phyloP scores from a whole-genome alignment of 1,140 invertebrate genomes.

The Capitella teleta region DNA sequence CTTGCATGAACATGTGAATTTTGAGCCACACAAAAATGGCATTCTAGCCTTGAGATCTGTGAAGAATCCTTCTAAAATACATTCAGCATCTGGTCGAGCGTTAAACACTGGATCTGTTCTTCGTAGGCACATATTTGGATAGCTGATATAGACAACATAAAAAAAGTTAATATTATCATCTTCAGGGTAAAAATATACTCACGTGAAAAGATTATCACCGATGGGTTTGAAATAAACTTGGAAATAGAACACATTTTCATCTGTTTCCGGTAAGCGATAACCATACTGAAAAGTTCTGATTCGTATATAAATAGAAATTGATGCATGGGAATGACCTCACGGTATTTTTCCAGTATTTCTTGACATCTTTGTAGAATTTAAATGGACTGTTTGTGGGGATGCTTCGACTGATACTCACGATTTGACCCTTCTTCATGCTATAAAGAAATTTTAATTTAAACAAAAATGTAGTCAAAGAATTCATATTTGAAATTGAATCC shows the following conservation, averaged over 20 bases:
- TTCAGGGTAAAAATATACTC: background rate
- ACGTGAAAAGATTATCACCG: slow-evolving; percentile 29
- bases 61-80: background rate
- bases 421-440: slow-evolving; percentile 31
- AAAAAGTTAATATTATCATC: background rate
- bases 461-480: background rate
- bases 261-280: slow-evolving; percentile 31
- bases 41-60: too few relatives aligned
- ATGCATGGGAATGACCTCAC: slow-evolving; percentile 14
- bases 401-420: slow-evolving; percentile 17
- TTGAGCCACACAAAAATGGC: too few relatives aligned
- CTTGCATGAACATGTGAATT: too few relatives aligned
- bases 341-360: slow-evolving; percentile 35
- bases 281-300: slow-evolving; percentile 26
- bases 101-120: too few relatives aligned
- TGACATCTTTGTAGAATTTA: slow-evolving; percentile 27
- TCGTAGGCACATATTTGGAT: background rate
- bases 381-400: slow-evolving; percentile 23
- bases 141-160: background rate
- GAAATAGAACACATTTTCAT: slow-evolving; percentile 26
- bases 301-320: background rate
- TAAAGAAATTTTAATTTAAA: background rate
- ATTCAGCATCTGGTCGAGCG: background rate
- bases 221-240: slow-evolving; percentile 25
- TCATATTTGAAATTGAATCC: background rate